A percentile compares a stretch with the other conserved stretches of the same genome.
Evolutionary conservation across 2,113 vertebrate genomes (phyloP).

Genomic region (Quiscalus mexicanus): DNA sequence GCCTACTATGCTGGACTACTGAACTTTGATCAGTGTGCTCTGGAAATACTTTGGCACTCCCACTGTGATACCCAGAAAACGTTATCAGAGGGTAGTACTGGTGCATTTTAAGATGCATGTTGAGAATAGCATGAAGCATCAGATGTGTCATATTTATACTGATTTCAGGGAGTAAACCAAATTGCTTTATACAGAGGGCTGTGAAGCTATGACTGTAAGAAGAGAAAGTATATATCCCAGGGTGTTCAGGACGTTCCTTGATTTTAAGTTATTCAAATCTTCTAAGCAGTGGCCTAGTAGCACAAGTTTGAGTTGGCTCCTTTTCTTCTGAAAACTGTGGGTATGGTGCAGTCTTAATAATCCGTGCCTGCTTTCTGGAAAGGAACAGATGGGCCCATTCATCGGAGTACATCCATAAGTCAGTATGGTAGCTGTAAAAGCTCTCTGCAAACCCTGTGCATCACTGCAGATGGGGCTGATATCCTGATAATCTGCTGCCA

Average conservation of each 20-base stretch:
- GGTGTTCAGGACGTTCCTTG: not conserved
- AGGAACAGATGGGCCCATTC: not conserved
- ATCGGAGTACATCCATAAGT: not conserved
- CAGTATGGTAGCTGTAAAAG: not conserved
- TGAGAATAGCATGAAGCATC: not conserved
- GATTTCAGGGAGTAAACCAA: not conserved
- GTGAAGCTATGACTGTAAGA: not conserved
- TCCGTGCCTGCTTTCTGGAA: not conserved
- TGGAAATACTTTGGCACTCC: not conserved
- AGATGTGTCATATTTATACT: not conserved
- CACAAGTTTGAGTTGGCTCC: not conserved
- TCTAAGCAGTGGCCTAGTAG: not conserved
- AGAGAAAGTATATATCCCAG: not conserved
- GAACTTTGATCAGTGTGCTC: not conserved
- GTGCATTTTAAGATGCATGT: not conserved
- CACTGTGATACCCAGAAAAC: not conserved
- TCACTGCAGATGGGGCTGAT: not conserved
- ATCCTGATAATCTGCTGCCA: not conserved
- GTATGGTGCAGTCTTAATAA: not conserved
- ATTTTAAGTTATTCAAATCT: not conserved
- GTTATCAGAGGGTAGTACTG: not conserved
- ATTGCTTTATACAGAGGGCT: not conserved
- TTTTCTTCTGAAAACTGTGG: not conserved
- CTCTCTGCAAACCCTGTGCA: not conserved
- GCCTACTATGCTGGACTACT: not conserved